Base-by-base conservation (phyloP, 2,888 invertebrate species). In the Eupithecia exiguata region DNA sequence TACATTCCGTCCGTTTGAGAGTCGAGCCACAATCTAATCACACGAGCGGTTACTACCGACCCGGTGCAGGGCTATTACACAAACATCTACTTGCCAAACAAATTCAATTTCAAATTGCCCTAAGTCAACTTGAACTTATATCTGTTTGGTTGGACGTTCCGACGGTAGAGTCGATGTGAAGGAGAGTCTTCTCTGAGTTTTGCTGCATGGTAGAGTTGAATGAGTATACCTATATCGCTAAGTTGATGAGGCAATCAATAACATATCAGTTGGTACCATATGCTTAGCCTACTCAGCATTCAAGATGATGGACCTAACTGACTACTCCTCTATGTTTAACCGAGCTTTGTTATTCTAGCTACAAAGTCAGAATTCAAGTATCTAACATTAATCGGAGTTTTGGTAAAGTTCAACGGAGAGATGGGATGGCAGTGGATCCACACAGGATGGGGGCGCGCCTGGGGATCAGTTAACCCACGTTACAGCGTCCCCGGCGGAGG, bases 391-490 rank as follows among this genome's bases (percentile, higher is more conserved):
- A 89, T 88, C 84, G 81, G 79, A 83, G 86, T 86, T 7, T 62
- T 35, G 62, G 84, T 63, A 88, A 88, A 89, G 88, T 88, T 82
- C 84, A 86, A 12, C 10, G 5, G 16, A 18, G 62, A 16, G 36
- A n/a, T n/a, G 40, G 21, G 21, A 10, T 14, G 76, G 73, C 62
- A 69, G 68, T 53, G 73, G 78, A 89, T 89, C 87, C 90, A 88
- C 88, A 88, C 88, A 90, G 89, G 90, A 84, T 87, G 86, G 84
- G 84, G 16, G 79, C 82, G 78, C 86, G 91, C 88, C 93, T 86
- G 83, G 94, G 94, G 93, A 94, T 88, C 92, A 90, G 93, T 94
- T 94, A 92, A 90, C 92, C 92, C 92, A 86, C 89, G 91, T 90
- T 90, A 89, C 89, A 84, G 88, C 86, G 86, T 87, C 86, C 92